These are phyloP conservation scores for Pegoplata infirma DNA, from an alignment of 2,888 invertebrate species.

Conservation along the genomic window DNA sequence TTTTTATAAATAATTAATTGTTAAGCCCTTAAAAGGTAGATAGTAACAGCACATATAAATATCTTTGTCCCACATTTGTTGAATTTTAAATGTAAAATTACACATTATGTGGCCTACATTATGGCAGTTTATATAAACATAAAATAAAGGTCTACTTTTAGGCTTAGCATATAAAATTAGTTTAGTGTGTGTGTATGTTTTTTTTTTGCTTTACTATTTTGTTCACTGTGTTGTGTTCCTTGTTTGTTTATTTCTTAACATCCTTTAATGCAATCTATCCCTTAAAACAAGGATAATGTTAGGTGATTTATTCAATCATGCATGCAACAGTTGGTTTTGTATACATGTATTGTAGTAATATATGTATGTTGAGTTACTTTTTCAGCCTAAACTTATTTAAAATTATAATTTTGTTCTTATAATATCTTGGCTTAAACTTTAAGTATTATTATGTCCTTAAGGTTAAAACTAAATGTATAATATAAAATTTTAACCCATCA, in stretches of 20 bases:
- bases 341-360: neutral
- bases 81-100: neutral
- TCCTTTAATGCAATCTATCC: conserved; percentile 27
- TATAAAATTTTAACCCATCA: conserved; percentile 39
- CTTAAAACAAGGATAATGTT: conserved; percentile 22
- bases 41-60: neutral
- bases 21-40: conserved; percentile 1
- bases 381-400: conserved; percentile 31
- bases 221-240: no score
- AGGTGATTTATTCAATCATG: conserved; percentile 42
- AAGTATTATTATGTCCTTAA: conserved; percentile 35
- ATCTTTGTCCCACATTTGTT: neutral
- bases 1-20: conserved; percentile 36
- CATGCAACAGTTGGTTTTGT: conserved; percentile 47
- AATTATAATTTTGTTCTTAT: conserved; percentile 37
- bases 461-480: conserved; percentile 38
- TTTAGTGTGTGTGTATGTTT: neutral
- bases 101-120: conserved; percentile 4
- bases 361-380: neutral
- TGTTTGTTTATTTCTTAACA: conserved; percentile 4
- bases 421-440: conserved; percentile 24
- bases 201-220: neutral
- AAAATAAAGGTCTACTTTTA: conserved; percentile 31
- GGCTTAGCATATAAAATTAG: conserved; percentile 38
- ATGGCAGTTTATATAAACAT: conserved; percentile 14